These are phyloP conservation scores for Orchesellides sinensis DNA, from an alignment of 2,888 invertebrate species.

Conservation along the genomic window DNA sequence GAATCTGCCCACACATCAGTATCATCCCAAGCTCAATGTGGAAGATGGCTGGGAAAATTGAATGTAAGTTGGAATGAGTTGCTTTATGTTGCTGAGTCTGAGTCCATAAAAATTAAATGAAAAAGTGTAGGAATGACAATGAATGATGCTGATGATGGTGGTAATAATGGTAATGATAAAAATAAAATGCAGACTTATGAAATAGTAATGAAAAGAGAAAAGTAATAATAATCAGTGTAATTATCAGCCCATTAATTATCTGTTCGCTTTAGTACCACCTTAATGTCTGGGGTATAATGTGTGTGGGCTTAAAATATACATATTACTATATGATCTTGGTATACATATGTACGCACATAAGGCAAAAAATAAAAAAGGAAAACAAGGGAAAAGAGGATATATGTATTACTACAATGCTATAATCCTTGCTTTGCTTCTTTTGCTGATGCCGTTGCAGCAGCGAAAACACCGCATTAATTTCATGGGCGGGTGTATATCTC, in stretches of 20 bases:
- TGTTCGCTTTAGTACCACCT: background rate
- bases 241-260: constrained; percentile 40
- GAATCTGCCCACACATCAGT: constrained; percentile 14
- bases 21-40: background rate
- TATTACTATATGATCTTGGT: no score
- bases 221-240: constrained; percentile 42
- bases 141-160: background rate
- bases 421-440: no score
- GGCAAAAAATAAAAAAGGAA: background rate
- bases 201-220: no score
- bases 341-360: no score
- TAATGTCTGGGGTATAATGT: background rate
- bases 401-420: no score
- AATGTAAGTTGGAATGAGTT: constrained; percentile 38
- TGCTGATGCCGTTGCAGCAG: background rate
- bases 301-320: background rate
- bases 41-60: constrained; percentile 5
- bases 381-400: constrained; percentile 29
- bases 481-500: constrained; percentile 24
- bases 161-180: background rate
- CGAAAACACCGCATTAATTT: constrained; percentile 21
- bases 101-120: constrained; percentile 16
- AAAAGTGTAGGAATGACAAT: background rate
- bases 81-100: constrained; percentile 11
- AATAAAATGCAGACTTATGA: background rate